Evolutionary conservation across 2,797 vertebrate genomes (phyloP), one percentile per base, ranked within the genome.

Genomic region (Poeciliopsis gracilis): DNA sequence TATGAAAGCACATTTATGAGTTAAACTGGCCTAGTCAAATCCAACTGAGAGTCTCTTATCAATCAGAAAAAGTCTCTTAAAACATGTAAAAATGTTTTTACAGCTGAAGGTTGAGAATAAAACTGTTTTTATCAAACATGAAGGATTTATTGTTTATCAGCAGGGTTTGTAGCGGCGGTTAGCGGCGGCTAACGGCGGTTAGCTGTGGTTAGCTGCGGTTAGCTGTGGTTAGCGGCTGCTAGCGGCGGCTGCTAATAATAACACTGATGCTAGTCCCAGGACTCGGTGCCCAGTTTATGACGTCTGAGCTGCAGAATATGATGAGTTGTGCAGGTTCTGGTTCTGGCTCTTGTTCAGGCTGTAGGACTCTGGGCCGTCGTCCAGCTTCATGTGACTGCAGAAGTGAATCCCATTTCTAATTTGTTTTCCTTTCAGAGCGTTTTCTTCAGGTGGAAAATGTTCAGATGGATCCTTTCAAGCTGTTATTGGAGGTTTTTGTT

Each of bases 401-500:
- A 38, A 36, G 38, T n/a, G 10, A 43, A 43, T n/a, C 23, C 9
- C 38, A 6, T 67, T 67, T 67, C 36, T 25, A 67, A 43, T 67
- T 67, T 69, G 66, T 69, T 69, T 12, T 69, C 66, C 41, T 69
- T 69, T 25, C 66, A 23, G 15, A 16, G 5, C 59, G 30, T 63
- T 63, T 63, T 30, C 28, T 63, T 30, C 18, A 25, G 36, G 23
- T 67, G 38, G 38, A 43, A 67, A 67, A n/a, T 11, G 33, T 20
- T 38, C 30, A 6, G 28, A 20, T 38, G 16, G 5, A 9, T 66
- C 4, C 61, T 43, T 41, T 69, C 36, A 69, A n/a, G 9, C 23
- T 25, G 66, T 69, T 36, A 53, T 53, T 73, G 45, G 30, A 74
- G 36, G 51, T 75, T 59, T 75, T 63, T 16, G 57, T 59, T 38